Evolutionary conservation across 2,888 invertebrate genomes (phyloP), one percentile per base, ranked within the genome.

Genomic region (Drosophila subquinaria): DNA sequence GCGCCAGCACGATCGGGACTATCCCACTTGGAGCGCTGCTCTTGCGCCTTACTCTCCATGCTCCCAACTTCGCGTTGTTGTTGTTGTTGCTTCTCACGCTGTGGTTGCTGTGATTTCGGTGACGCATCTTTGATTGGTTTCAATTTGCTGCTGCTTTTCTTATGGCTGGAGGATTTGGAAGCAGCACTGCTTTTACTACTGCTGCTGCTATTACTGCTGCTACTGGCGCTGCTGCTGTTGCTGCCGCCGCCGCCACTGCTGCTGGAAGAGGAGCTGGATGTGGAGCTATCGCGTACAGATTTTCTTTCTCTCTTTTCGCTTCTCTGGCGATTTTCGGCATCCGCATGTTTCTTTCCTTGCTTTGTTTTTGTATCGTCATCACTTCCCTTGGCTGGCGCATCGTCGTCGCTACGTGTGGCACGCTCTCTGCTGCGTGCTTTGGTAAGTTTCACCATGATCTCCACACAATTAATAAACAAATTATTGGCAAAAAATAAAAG

Each of bases 11-110:
- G 69, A 2, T 89, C 70, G 0, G 89, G 91, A 56, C 91, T 91
- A 17, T 91, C 92, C 91, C 91, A 91, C 51, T 90, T 91, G 6
- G 91, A 91, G 42, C 85, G 86, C 55, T 79, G 84, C 38, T 88
- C 77, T 36, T 81, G 79, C 33, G 71, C 64, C 20, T 66, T 83
- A 50, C n/a, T 67, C 13, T 50, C 69, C 17, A 57, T 10, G 8
- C 33, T n/a, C 4, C 33, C 45, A 10, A 40, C 0, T 23, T 56
- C 69, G 3, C 61, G 74, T 20, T 66, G 51, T 33, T 40, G 57
- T 27, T 67, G 47, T 33, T 43, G 17, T 17, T 17, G 52, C n/a
- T 56, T 47, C 13, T 50, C 70, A 47, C 13, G 48, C 36, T 30
- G 38, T 36, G 17, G 4, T 42, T 20, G 27, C 40, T 40, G 48